phyloP scores from a whole-genome alignment of 1,140 invertebrate genomes.

The Diorhabda elongata region DNA sequence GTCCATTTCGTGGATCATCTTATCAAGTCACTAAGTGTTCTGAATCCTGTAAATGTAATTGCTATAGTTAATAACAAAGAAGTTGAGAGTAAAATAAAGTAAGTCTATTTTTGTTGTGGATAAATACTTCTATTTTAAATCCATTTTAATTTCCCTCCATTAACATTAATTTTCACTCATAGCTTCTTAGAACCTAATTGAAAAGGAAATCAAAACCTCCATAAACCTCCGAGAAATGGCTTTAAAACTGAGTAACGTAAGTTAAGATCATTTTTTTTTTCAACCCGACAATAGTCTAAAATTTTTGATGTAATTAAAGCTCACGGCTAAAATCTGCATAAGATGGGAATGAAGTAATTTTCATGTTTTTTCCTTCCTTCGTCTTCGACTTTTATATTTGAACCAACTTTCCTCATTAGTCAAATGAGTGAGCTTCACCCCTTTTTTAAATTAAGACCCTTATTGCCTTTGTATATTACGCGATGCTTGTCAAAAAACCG shows the following conservation, averaged over 20 bases:
- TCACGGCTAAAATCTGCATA: not conserved
- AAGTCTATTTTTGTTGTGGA: too few relatives aligned
- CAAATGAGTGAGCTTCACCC: not conserved
- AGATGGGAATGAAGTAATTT: constrained; percentile 2
- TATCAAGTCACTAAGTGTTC: too few relatives aligned
- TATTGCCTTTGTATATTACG: constrained; percentile 1
- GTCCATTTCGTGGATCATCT: too few relatives aligned
- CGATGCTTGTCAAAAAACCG: not conserved
- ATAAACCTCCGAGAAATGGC: not conserved
- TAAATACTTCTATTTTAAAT: too few relatives aligned
- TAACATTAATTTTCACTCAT: too few relatives aligned
- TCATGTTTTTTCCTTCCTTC: constrained; percentile 2
- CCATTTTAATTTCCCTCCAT: too few relatives aligned
- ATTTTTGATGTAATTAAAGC: not conserved
- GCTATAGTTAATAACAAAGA: too few relatives aligned
- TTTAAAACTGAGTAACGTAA: not conserved
- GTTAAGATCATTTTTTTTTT: not conserved
- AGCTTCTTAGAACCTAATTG: not conserved
- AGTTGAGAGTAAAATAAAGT: too few relatives aligned
- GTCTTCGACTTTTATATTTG: not conserved
- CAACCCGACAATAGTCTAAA: not conserved
- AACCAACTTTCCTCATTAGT: not conserved
- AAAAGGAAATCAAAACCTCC: not conserved
- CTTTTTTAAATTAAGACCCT: constrained; percentile 3
- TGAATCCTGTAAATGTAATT: too few relatives aligned